These are phyloP conservation scores for Notocelia uddmanniana DNA, from an alignment of 2,888 invertebrate species.

Conservation along the genomic window DNA sequence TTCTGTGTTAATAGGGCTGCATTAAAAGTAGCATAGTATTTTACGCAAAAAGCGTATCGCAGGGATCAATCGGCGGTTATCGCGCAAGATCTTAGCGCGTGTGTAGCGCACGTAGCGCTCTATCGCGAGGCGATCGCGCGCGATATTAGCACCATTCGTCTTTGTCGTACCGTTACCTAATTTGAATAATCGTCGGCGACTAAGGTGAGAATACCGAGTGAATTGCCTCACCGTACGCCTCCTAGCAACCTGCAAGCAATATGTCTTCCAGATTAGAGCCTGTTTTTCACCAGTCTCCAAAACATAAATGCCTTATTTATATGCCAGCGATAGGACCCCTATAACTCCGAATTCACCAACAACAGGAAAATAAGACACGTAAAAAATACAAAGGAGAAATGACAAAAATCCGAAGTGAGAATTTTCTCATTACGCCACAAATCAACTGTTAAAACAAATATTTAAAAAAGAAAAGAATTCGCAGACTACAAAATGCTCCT, in stretches of 20 bases:
- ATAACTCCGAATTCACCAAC: conserved; percentile 47
- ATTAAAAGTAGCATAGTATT: conserved; percentile 73
- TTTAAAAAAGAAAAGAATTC: conserved; percentile 83
- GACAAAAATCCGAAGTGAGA: conserved; percentile 76
- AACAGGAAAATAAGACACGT: conserved; percentile 58
- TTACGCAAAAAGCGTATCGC: conserved; percentile 84
- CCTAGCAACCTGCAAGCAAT: conserved; percentile 51
- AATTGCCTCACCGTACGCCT: conserved; percentile 71
- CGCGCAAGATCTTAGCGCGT: conserved; percentile 81
- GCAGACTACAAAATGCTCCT: conserved; percentile 80
- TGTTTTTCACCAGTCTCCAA: conserved; percentile 35
- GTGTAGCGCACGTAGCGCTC: conserved; percentile 76
- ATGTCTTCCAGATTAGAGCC: conserved; percentile 44
- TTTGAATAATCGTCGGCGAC: conserved; percentile 80
- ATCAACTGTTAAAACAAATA: conserved; percentile 85
- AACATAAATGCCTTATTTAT: conserved; percentile 35
- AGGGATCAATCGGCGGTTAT: conserved; percentile 82
- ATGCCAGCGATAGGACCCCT: conserved; percentile 33
- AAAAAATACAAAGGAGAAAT: conserved; percentile 61
- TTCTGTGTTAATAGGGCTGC: conserved; percentile 60
- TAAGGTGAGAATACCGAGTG: conserved; percentile 80
- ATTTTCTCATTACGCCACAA: conserved; percentile 83
- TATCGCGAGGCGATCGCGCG: conserved; percentile 78
- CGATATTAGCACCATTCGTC: conserved; percentile 85
- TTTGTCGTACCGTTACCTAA: conserved; percentile 84